A percentile compares a stretch with the other conserved stretches of the same genome.
These are phyloP conservation scores for Caradrina clavipalpis DNA, from an alignment of 2,888 invertebrate species.

Conservation along the genomic window DNA sequence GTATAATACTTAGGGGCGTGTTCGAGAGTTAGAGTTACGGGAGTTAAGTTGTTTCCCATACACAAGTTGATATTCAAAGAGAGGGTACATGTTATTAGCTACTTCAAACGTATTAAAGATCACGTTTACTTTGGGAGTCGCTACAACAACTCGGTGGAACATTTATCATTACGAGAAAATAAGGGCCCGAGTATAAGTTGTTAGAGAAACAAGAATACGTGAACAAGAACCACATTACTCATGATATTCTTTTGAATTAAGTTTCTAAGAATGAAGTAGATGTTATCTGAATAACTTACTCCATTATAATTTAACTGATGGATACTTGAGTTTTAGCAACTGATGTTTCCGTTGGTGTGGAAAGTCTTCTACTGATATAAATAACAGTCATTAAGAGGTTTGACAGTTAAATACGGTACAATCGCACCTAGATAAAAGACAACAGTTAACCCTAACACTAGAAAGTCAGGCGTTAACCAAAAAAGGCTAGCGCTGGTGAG, in stretches of 20 bases:
- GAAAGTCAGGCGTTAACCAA: slow-evolving; percentile 53
- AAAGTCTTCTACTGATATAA: background rate
- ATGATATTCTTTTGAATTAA: slow-evolving; percentile 18
- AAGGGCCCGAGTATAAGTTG: slow-evolving; percentile 35
- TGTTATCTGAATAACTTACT: background rate
- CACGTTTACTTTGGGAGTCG: slow-evolving; percentile 46
- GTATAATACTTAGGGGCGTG: slow-evolving; percentile 69
- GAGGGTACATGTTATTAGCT: slow-evolving; percentile 56
- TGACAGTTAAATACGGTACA: slow-evolving; percentile 8
- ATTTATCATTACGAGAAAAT: slow-evolving; percentile 49
- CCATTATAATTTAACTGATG: background rate
- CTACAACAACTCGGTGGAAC: slow-evolving; percentile 57
- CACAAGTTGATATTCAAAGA: slow-evolving; percentile 61
- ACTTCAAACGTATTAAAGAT: slow-evolving; percentile 63
- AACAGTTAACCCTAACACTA: slow-evolving; percentile 42
- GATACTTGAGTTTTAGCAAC: background rate
- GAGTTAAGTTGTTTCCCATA: slow-evolving; percentile 65
- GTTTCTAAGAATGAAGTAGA: background rate
- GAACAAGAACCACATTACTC: slow-evolving; percentile 10
- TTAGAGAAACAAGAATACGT: slow-evolving; percentile 26
- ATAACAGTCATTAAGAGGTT: slow-evolving; percentile 19
- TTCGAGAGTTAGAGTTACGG: slow-evolving; percentile 66
- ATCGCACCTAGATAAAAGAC: slow-evolving; percentile 22
- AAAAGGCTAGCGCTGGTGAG: slow-evolving; percentile 55
- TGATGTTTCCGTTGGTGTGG: background rate